A percentile compares a stretch with the other conserved stretches of the same genome.
Conservation (phyloP, 35 echinoderm and acorn worm species). For the Anneissia japonica region DNA sequence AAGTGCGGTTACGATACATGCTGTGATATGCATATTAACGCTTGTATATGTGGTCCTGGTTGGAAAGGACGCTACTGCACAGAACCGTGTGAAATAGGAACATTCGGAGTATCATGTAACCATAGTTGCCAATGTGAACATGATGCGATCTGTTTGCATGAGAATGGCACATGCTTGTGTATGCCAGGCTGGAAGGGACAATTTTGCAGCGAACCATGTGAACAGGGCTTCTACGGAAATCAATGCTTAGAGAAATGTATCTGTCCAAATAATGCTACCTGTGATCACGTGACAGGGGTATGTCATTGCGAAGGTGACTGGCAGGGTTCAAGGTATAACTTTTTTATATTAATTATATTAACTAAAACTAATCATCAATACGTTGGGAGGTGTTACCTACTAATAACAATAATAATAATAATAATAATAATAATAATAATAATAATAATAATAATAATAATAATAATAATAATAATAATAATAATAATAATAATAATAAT, state of each 20-base stretch:
- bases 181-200: not conserved
- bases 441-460: too few relatives aligned
- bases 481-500: too few relatives aligned
- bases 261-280: not conserved
- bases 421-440: too few relatives aligned
- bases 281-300: not conserved
- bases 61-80: not conserved
- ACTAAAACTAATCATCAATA: too few relatives aligned
- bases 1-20: not conserved
- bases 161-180: not conserved
- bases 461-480: too few relatives aligned
- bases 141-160: not conserved
- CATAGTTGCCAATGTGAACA: not conserved
- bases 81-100: constrained; percentile 24
- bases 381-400: too few relatives aligned
- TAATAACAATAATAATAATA: too few relatives aligned
- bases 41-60: not conserved
- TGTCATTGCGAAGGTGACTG: not conserved
- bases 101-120: not conserved
- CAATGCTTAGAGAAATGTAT: not conserved
- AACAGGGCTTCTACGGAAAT: not conserved
- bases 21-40: not conserved
- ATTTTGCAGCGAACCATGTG: constrained; percentile 9
- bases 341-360: too few relatives aligned
- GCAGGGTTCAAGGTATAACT: constrained; percentile 7